Evolutionary conservation across 2,888 invertebrate genomes (phyloP).

Genomic region (Stegophylla sp.): DNA sequence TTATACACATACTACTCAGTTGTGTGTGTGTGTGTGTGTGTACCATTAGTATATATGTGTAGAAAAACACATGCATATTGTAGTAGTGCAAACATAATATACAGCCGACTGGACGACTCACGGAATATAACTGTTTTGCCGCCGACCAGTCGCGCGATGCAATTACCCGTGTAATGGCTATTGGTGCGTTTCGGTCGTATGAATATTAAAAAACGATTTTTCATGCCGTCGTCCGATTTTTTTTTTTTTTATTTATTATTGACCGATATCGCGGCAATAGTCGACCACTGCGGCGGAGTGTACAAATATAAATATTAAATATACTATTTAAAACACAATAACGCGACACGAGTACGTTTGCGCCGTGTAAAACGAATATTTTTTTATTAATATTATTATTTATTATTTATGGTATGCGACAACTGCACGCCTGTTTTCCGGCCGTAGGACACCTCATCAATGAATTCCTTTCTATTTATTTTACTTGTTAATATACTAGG

Average conservation of each 20-base stretch:
- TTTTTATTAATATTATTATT: too few relatives aligned
- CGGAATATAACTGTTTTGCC: conserved; percentile 46
- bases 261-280: conserved; percentile 56
- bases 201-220: conserved; percentile 31
- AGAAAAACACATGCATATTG: neutral
- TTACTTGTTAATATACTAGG: too few relatives aligned
- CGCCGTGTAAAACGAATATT: too few relatives aligned
- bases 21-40: neutral
- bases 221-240: conserved; percentile 41
- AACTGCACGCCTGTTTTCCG: too few relatives aligned
- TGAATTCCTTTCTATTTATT: too few relatives aligned
- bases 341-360: too few relatives aligned
- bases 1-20: neutral
- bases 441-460: too few relatives aligned
- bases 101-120: neutral
- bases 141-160: conserved; percentile 46
- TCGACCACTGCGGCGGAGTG: neutral
- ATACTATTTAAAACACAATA: too few relatives aligned
- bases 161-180: conserved; percentile 53
- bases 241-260: too few relatives aligned
- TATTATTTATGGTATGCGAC: too few relatives aligned
- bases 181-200: conserved; percentile 39
- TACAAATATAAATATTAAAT: too few relatives aligned
- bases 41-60: neutral
- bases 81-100: conserved; percentile 6